These are phyloP conservation scores for Accipiter cooperii DNA, from an alignment of 2,113 vertebrate genomes.

Conservation along the genomic window DNA sequence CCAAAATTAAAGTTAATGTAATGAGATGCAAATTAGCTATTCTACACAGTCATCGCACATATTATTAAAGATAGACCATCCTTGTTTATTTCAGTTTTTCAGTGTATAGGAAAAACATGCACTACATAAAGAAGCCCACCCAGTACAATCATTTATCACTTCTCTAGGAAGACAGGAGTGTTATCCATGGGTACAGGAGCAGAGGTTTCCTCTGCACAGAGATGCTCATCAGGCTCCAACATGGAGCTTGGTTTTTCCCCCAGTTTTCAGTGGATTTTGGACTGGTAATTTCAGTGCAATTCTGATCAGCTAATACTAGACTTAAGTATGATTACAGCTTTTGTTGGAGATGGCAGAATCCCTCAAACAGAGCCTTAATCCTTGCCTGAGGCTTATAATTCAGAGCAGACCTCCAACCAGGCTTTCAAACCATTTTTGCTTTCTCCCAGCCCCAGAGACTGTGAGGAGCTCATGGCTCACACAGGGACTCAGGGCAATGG, in stretches of 20 bases:
- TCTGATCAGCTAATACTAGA: not conserved
- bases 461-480: not conserved
- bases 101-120: not conserved
- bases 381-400: not conserved
- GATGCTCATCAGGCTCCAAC: not conserved
- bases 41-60: not conserved
- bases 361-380: not conserved
- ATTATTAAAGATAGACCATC: not conserved
- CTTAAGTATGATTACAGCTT: not conserved
- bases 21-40: not conserved
- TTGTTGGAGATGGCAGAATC: not conserved
- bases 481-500: accelerated
- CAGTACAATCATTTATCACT: not conserved
- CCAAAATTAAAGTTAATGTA: not conserved
- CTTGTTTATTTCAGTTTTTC: not conserved
- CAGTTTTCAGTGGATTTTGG: not conserved
- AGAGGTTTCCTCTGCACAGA: not conserved
- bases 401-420: not conserved
- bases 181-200: not conserved
- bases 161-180: accelerated
- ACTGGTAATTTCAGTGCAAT: not conserved
- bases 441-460: not conserved
- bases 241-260: not conserved
- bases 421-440: not conserved
- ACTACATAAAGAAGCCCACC: not conserved